phyloP scores from a whole-genome alignment of 53 echinoderm and acorn worm species.

The Crossaster papposus region DNA sequence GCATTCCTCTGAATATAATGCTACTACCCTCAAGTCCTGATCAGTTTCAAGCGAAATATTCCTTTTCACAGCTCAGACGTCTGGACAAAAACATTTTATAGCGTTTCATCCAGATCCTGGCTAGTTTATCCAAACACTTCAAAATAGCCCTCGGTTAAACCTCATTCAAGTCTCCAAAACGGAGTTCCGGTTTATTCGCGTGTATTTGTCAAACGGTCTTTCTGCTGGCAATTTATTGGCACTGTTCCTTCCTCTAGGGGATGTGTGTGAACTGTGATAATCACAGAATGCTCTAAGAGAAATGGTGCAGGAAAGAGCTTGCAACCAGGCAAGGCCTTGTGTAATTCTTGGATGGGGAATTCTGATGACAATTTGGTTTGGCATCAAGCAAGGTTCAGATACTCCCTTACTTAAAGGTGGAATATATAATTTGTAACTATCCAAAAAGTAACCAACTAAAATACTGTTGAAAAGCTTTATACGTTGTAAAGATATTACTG shows the following conservation, averaged over 20 bases:
- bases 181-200: conserved; percentile 44
- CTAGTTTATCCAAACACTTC: conserved; percentile 42
- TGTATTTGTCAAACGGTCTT: conserved; percentile 10
- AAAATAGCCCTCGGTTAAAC: conserved; percentile 5
- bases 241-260: neutral
- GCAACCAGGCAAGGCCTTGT: neutral
- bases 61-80: neutral
- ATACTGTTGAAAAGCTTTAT: too few relatives aligned
- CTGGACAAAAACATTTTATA: conserved; percentile 1
- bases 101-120: neutral
- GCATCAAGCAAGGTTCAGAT: neutral
- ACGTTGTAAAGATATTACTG: too few relatives aligned
- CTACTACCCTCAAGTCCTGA: conserved; percentile 35
- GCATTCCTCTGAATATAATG: conserved; percentile 30
- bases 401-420: too few relatives aligned
- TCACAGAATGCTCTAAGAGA: neutral
- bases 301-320: neutral
- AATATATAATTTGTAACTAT: too few relatives aligned
- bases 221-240: neutral
- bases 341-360: neutral
- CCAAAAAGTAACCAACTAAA: too few relatives aligned
- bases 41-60: neutral
- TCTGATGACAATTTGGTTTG: neutral
- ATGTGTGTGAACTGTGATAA: neutral
- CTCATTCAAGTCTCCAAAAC: conserved; percentile 45